These are phyloP conservation scores for Sapajus apella DNA, from an alignment of 2,113 vertebrate species.

Conservation along the genomic window DNA sequence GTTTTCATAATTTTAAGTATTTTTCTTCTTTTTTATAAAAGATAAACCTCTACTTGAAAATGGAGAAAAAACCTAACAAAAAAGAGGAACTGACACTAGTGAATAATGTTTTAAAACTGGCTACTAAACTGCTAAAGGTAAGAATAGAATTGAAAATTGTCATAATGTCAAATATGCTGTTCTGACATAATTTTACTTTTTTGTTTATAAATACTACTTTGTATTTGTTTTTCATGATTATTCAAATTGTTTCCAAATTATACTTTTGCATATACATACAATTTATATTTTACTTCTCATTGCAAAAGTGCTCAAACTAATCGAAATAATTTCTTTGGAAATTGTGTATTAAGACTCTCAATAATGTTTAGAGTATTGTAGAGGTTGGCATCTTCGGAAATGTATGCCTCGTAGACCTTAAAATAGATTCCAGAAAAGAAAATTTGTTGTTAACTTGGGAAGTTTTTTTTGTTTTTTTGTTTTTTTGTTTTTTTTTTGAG, in stretches of 20 bases:
- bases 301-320: background rate
- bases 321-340: constrained; percentile 12
- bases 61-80: constrained; percentile 99
- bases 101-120: constrained; percentile 98
- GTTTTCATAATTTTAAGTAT: constrained; percentile 42
- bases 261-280: background rate
- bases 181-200: background rate
- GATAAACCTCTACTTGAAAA: constrained; percentile 99
- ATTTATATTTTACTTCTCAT: constrained; percentile 31
- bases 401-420: constrained; percentile 4
- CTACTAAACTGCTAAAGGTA: constrained; percentile 98
- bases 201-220: background rate
- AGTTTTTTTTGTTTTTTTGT: too few relatives aligned
- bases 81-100: constrained; percentile 98
- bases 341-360: background rate
- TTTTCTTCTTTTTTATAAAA: constrained; percentile 75
- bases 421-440: constrained; percentile 45
- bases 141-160: constrained; percentile 57
- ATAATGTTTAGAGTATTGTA: background rate
- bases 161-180: rapidly evolving
- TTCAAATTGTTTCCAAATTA: constrained; percentile 6
- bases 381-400: constrained; percentile 1
- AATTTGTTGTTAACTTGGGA: background rate
- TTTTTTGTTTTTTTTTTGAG: too few relatives aligned
- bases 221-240: background rate